These are phyloP conservation scores for Tokudaia muenninki DNA, from an alignment of 2,797 vertebrate genomes.

Conservation along the genomic window DNA sequence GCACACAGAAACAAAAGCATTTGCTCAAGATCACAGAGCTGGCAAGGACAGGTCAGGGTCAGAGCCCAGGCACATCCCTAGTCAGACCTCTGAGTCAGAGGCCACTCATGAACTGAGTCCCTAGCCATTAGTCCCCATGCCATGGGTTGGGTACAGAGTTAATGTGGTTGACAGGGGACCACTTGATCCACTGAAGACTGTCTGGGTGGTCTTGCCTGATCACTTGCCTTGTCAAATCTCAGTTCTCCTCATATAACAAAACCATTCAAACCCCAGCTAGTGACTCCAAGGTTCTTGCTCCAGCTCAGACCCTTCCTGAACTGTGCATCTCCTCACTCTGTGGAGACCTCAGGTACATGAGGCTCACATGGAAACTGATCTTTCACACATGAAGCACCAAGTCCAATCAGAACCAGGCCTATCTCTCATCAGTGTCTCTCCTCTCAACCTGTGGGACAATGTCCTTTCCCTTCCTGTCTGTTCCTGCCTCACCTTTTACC, in stretches of 20 bases:
- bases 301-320: not conserved
- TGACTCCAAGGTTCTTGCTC: not conserved
- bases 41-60: not conserved
- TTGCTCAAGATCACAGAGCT: not conserved
- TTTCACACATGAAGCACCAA: not conserved
- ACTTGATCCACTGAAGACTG: not conserved
- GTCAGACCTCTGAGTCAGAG: not conserved
- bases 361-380: not conserved
- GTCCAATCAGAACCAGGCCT: not conserved
- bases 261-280: not conserved
- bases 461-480: not conserved
- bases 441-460: not conserved
- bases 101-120: not conserved
- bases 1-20: not conserved
- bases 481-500: not conserved
- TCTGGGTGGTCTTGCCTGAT: not conserved
- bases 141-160: not conserved
- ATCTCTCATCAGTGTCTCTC: not conserved
- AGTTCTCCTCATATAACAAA: not conserved
- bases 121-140: not conserved
- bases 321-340: not conserved
- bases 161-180: not conserved
- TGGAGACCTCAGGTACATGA: not conserved
- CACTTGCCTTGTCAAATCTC: constrained; percentile 42
- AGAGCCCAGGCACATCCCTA: not conserved